Evolutionary conservation across 2,888 invertebrate genomes (phyloP).

Genomic region (Hyposoter didymator): DNA sequence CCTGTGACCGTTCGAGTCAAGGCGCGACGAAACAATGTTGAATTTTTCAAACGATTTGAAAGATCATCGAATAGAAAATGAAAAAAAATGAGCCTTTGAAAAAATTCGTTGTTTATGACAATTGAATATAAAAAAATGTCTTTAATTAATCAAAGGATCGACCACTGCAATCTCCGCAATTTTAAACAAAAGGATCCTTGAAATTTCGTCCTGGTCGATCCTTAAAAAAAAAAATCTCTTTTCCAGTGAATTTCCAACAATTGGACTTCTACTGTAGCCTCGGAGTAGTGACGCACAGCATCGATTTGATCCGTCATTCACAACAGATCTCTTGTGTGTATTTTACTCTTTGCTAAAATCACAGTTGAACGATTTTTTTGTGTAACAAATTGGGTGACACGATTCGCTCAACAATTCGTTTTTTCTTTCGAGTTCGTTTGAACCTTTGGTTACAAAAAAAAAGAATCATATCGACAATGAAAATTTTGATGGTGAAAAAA

Average conservation of each 20-base stretch:
- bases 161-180: background rate
- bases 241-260: background rate
- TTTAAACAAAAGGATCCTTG: background rate
- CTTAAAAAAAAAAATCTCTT: background rate
- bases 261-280: background rate
- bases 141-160: background rate
- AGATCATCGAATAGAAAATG: background rate
- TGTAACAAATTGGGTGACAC: background rate
- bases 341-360: constrained; percentile 12
- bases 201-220: background rate
- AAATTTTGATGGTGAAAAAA: background rate
- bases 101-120: background rate
- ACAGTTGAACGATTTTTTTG: background rate
- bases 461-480: background rate
- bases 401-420: background rate
- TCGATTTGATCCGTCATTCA: constrained; percentile 59
- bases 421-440: background rate
- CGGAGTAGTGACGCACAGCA: background rate
- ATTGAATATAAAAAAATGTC: background rate
- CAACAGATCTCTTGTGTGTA: constrained; percentile 7
- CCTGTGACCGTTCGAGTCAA: background rate
- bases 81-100: background rate
- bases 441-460: background rate
- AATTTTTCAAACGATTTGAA: background rate
- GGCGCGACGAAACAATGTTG: background rate